phyloP scores from a whole-genome alignment of 1,140 invertebrate species.

The Drosophila novamexicana region DNA sequence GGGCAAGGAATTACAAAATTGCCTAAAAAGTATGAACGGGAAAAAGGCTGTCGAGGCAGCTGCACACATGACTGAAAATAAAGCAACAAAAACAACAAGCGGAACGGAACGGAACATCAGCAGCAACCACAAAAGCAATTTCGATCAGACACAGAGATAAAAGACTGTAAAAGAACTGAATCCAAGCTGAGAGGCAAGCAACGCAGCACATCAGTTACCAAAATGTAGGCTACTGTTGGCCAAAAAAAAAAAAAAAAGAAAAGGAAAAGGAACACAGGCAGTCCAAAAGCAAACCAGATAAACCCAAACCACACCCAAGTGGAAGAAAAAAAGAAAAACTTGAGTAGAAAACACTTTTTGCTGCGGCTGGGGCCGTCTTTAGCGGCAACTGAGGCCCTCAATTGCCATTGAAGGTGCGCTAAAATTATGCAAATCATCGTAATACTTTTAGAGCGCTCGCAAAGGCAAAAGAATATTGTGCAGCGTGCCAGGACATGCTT shows the following conservation, averaged over 20 bases:
- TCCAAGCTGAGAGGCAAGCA: conserved; percentile 63
- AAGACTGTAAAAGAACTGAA: conserved; percentile 40
- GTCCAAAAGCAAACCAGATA: conserved; percentile 62
- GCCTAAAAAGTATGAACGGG: conserved; percentile 59
- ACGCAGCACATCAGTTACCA: conserved; percentile 79
- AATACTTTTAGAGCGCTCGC: conserved; percentile 69
- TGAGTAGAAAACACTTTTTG: conserved; percentile 47
- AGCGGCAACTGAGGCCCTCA: conserved; percentile 4
- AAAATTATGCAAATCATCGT: conserved; percentile 83
- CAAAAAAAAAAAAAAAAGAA: conserved; percentile 37
- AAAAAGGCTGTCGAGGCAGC: conserved; percentile 34
- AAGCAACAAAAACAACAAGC: conserved; percentile 65
- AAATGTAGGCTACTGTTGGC: conserved; percentile 66
- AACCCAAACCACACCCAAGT: conserved; percentile 51
- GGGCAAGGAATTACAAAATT: conserved; percentile 72
- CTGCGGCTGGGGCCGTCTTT: conserved; percentile 13
- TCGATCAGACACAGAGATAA: conserved; percentile 79
- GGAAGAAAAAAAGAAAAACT: conserved; percentile 18
- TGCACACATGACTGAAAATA: conserved; percentile 79
- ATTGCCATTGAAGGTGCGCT: conserved; percentile 72
- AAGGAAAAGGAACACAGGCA: conserved; percentile 39
- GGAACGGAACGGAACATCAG: conserved; percentile 5
- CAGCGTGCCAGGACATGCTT: conserved; percentile 16
- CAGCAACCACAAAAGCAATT: conserved; percentile 79
- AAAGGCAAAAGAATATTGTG: conserved; percentile 76